Base-by-base conservation (phyloP, 2,888 invertebrate genomes). In the Drosophila macrospina region DNA sequence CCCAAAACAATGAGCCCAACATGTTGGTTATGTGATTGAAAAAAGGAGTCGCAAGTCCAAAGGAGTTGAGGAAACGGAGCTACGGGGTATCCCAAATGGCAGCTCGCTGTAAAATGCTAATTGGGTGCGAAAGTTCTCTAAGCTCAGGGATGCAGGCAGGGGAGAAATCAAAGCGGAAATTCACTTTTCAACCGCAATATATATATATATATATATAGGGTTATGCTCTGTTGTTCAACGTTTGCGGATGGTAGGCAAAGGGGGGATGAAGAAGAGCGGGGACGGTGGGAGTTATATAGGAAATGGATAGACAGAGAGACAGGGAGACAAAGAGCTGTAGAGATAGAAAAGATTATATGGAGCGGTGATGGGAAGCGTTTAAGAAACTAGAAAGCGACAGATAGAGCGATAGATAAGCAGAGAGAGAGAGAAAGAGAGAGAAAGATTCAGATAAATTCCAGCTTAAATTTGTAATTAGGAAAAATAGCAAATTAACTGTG, bases 101-200 rank as follows among this genome's bases (percentile, higher is more conserved):
- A 15, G 7, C 45, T 34, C 34, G n/a, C n/a, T 28, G 15, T 26
- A 7, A 59, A 72, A 56, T 62, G 54, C 78, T 78, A 78, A 74
- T 78, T 74, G 67, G 41, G 56, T 50, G 61, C 73, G 45, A 55
- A 66, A 62, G 28, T 54, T 72, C n/a, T 32, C 10, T 2, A 66
- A 39, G 42, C 52, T 47, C 20, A 20, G 30, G 28, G 28, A 6
- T 5, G 15, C 8, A 15, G 28, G 28, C 28, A 16, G 15, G 1
- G 11, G 15, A 28, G 45, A 45, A 26, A 8, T 26, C 11, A 13
- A 8, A 26, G 24, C 26, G n/a, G 13, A 45, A 45, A 11, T 5
- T 32, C 47, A 16, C 16, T 20, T 20, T 20, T 20, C 11, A 41
- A 5, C 20, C 11, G 10, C 20, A 20, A 11, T 5, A 20, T 41